These are phyloP conservation scores for Myxocyprinus asiaticus DNA, from an alignment of 2,113 vertebrate genomes.

Conservation along the genomic window DNA sequence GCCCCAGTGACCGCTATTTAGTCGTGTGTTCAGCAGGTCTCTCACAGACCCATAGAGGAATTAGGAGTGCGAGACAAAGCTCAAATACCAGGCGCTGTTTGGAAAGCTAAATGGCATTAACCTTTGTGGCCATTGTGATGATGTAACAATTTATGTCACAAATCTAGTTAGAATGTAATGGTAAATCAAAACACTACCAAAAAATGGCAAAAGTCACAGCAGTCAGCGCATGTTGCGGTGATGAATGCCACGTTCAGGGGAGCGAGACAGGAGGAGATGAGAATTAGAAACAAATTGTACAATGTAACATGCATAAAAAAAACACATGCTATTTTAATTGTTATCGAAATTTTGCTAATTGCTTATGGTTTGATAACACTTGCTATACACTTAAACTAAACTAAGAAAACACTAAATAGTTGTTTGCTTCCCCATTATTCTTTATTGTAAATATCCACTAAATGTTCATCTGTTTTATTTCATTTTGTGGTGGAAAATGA, in stretches of 20 bases:
- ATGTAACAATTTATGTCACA: slow-evolving; percentile 79
- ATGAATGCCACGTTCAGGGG: slow-evolving; percentile 24
- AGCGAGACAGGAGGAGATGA: slow-evolving; percentile 4
- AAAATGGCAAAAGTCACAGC: slow-evolving; percentile 60
- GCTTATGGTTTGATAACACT: no score
- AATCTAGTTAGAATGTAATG: slow-evolving; percentile 73
- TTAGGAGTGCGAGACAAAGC: slow-evolving; percentile 57
- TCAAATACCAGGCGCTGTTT: slow-evolving; percentile 59
- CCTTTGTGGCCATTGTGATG: slow-evolving; percentile 76
- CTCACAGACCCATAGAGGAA: slow-evolving; percentile 68
- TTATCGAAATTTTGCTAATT: slow-evolving; percentile 2
- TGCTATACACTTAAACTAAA: not conserved
- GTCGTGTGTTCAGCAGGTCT: slow-evolving; percentile 77
- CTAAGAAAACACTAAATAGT: no score
- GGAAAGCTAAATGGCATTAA: slow-evolving; percentile 68
- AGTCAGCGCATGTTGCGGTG: slow-evolving; percentile 27
- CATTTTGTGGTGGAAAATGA: no score
- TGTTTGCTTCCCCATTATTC: no score
- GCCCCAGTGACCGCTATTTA: slow-evolving; percentile 72
- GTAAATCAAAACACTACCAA: slow-evolving; percentile 72
- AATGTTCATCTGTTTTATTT: no score
- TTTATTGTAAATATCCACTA: no score
- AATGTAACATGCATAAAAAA: not conserved
- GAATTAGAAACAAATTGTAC: slow-evolving; percentile 7
- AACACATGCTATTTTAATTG: not conserved